Conservation (phyloP, 2,797 vertebrate genomes). For the Hydrocynus forskahlii region DNA sequence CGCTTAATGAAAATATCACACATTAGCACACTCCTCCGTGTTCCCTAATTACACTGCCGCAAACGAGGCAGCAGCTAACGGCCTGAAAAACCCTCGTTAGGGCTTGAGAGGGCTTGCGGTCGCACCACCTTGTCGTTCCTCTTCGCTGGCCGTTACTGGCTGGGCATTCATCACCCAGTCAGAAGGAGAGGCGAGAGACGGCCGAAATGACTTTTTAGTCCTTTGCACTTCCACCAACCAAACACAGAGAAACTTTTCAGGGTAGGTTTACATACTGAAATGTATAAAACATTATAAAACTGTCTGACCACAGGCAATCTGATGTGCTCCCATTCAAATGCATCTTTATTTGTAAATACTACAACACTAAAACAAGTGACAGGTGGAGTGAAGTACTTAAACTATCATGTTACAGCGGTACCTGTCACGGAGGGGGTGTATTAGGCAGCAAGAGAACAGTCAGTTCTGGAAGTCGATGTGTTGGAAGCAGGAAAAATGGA, state of each 20-base stretch:
- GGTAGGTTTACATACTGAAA: not conserved
- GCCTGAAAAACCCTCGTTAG: slow-evolving; percentile 24
- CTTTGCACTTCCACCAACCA: not conserved
- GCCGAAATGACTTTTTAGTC: not conserved
- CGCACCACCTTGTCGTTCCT: not conserved
- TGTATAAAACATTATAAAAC: not conserved
- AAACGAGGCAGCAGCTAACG: slow-evolving; percentile 16
- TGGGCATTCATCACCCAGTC: not conserved
- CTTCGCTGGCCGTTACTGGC: not conserved
- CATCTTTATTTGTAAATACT: not conserved
- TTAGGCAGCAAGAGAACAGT: too few species aligned
- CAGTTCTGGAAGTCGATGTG: too few species aligned
- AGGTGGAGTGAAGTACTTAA: too few species aligned
- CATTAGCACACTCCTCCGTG: slow-evolving; percentile 15
- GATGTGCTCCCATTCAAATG: not conserved
- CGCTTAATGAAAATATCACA: slow-evolving; percentile 35
- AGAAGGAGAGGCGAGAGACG: not conserved
- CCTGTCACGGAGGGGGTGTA: too few species aligned
- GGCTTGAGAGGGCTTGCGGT: not conserved
- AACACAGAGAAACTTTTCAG: not conserved
- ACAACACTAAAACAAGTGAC: too few species aligned
- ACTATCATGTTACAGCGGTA: too few species aligned
- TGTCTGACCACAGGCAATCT: not conserved
- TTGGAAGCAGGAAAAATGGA: too few species aligned
- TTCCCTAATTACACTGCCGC: slow-evolving; percentile 28